Base-by-base conservation (phyloP, 2,888 invertebrate species). In the Stenoptilia bipunctidactyla region DNA sequence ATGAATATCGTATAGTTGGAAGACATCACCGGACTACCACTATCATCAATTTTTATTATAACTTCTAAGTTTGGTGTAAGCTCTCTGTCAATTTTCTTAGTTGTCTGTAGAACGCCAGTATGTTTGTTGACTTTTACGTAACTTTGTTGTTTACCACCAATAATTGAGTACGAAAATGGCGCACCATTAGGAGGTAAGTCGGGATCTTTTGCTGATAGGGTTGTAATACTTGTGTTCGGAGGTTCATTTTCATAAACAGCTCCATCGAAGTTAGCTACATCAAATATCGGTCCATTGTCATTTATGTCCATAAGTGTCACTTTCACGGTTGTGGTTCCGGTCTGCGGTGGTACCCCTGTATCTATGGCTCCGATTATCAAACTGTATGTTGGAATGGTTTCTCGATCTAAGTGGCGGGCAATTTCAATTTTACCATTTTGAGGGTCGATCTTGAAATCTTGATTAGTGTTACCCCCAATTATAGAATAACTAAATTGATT, bases 401-500 rank as follows among this genome's bases (percentile, higher is more conserved):
- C 97, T 46, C 97, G 86, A 57, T 97, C 97, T 42, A 97, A 73
- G 15, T 80, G 69, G 6, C 88, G 85, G 0, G 91, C 87, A 0
- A 93, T 92, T 73, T 92, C 92, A 38, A 97, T 90, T 54, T 92
- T 89, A 0, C 96, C 96, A 13, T 88, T 88, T 60, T 93, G 92
- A 0, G 94, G 92, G 76, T 96, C 94, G 15, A 96, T 90, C 65
- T 93, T 94, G 62, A 96, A 96, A 8, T 91, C 88, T 67, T 94
- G 92, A 39, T 92, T 92, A 0, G 85, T 73, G 57, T 95, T 95
- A 1, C 95, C 96, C 34, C 89, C 90, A 39, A 95, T 90, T 35
- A 96, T 93, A 0, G 95, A 94, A 58, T 94, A 96, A 42, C 92
- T 92, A 55, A 96, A 96, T 58, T 95, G 94, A 67, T 96, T 96